Conservation (phyloP, 2,113 vertebrate species). For the Natator depressus region DNA sequence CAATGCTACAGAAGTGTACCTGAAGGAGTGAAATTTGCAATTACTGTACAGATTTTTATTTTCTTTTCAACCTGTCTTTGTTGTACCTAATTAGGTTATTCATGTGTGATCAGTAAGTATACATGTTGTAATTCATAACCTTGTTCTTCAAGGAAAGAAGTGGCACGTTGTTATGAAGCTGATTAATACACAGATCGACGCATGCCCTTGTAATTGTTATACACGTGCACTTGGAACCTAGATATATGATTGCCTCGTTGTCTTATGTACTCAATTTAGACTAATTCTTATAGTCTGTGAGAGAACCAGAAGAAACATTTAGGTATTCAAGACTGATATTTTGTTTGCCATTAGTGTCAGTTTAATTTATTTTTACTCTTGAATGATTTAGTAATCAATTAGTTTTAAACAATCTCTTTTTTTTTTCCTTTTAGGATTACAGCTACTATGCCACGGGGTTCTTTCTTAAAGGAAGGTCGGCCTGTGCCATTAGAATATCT, state of each 20-base stretch:
- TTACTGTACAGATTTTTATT: slow-evolving; percentile 44
- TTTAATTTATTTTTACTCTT: background rate
- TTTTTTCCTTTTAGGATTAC: background rate
- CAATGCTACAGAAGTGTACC: slow-evolving; percentile 7
- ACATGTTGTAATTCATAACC: slow-evolving; percentile 41
- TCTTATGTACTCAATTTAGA: background rate
- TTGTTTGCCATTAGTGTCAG: background rate
- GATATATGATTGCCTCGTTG: slow-evolving; percentile 11
- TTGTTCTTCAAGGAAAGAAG: slow-evolving; percentile 56
- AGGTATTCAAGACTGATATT: background rate
- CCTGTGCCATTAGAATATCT: background rate
- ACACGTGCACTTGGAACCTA: slow-evolving; percentile 10
- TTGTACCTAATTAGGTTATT: slow-evolving; percentile 57
- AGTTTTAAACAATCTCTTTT: background rate
- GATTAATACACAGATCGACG: slow-evolving; percentile 60
- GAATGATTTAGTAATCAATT: background rate
- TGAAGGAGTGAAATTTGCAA: slow-evolving; percentile 34
- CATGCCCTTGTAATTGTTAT: slow-evolving; percentile 53
- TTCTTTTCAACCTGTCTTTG: slow-evolving; percentile 41
- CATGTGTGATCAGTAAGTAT: slow-evolving; percentile 53
- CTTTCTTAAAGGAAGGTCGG: background rate
- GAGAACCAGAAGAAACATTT: background rate
- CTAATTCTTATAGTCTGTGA: background rate
- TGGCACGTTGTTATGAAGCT: slow-evolving; percentile 44
- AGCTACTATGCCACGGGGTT: background rate